A percentile compares a stretch with the other conserved stretches of the same genome.
These are phyloP conservation scores for Melolontha melolontha DNA, from an alignment of 2,888 invertebrate genomes.

Conservation along the genomic window DNA sequence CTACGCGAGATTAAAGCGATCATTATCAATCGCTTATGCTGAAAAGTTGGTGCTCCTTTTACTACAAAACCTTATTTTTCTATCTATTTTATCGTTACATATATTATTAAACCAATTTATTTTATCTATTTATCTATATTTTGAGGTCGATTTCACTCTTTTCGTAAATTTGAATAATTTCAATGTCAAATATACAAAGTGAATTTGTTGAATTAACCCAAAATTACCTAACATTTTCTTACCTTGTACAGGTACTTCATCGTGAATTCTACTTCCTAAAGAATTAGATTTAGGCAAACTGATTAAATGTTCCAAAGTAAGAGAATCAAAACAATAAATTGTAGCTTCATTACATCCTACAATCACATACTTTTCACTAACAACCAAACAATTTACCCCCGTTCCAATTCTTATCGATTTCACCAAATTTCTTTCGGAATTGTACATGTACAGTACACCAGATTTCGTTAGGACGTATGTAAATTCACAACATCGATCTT, in stretches of 20 bases:
- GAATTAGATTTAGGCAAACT: conserved; percentile 25
- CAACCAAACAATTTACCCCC: neutral
- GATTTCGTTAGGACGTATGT: neutral
- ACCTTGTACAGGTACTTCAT: neutral
- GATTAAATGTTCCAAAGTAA: conserved; percentile 11
- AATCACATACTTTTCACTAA: conserved; percentile 12
- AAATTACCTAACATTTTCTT: neutral
- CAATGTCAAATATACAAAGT: no score
- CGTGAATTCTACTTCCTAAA: neutral
- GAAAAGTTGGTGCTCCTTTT: no score
- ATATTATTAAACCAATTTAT: no score
- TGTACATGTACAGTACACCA: conserved; percentile 7
- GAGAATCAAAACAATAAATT: conserved; percentile 16
- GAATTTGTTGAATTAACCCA: no score
- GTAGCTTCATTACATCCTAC: conserved; percentile 15
- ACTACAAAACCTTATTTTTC: no score
- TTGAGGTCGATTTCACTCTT: no score
- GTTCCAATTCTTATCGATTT: conserved; percentile 4
- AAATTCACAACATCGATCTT: conserved; percentile 1
- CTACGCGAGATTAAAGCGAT: no score
- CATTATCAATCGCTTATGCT: no score
- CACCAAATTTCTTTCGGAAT: neutral
- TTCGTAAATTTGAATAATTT: no score
- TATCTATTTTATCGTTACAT: no score
- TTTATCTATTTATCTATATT: no score